Evolutionary conservation across 2,888 invertebrate species (phyloP).

Genomic region (Ormyrus pomaceus): DNA sequence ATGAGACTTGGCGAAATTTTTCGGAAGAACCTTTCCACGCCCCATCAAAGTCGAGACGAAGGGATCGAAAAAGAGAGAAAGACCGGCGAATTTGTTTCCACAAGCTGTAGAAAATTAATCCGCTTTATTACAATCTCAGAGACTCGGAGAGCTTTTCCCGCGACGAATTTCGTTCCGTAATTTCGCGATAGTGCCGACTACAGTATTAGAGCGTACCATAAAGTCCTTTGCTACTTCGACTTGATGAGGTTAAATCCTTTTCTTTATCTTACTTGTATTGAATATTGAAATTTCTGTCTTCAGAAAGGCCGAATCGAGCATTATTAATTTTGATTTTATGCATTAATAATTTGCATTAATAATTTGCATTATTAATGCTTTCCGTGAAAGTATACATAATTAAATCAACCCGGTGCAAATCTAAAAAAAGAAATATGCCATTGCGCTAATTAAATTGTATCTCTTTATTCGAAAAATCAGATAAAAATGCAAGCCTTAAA

Average conservation of each 20-base stretch:
- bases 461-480: too few relatives aligned
- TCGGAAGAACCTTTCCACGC: neutral
- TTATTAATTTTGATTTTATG: too few relatives aligned
- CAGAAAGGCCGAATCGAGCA: neutral
- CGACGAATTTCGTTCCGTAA: conserved; percentile 25
- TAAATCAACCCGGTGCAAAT: too few relatives aligned
- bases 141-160: neutral
- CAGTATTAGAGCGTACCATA: conserved; percentile 2
- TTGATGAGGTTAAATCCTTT: conserved; percentile 1
- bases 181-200: conserved; percentile 3
- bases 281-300: neutral
- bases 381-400: too few relatives aligned
- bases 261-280: neutral
- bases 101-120: conserved; percentile 49
- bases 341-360: too few relatives aligned
- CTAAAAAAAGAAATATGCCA: too few relatives aligned
- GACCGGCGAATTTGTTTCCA: conserved; percentile 41
- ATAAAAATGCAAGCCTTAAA: too few relatives aligned
- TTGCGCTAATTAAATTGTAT: too few relatives aligned
- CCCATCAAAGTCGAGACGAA: conserved; percentile 6
- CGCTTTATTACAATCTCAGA: conserved; percentile 43
- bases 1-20: conserved; percentile 16
- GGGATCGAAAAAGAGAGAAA: neutral
- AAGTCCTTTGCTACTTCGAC: neutral
- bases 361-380: too few relatives aligned